These are phyloP conservation scores for Eustalomyia histrio DNA, from an alignment of 2,888 invertebrate genomes.

Conservation along the genomic window DNA sequence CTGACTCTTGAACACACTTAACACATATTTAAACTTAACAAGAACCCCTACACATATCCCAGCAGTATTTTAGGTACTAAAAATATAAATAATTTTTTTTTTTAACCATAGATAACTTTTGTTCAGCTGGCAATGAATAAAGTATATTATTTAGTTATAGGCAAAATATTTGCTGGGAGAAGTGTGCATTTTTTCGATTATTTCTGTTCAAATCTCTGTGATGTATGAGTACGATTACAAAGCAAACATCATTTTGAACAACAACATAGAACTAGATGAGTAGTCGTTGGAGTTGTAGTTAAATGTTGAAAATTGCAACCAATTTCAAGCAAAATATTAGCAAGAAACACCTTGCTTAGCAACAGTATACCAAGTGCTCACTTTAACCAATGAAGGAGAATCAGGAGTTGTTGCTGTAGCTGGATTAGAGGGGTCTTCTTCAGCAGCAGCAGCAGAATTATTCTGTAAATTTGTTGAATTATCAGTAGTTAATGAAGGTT, in stretches of 20 bases:
- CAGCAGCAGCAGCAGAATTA: conserved; percentile 22
- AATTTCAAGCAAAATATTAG: conserved; percentile 70
- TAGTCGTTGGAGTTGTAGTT: conserved; percentile 31
- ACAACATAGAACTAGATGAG: neutral
- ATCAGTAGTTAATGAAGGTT: conserved; percentile 18
- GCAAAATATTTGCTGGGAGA: neutral
- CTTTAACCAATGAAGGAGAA: conserved; percentile 79
- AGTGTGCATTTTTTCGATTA: neutral
- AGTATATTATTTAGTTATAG: too few species aligned
- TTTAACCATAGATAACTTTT: too few species aligned
- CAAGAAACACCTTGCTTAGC: conserved; percentile 80
- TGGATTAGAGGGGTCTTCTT: conserved; percentile 43
- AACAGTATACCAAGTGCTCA: conserved; percentile 80
- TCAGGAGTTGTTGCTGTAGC: conserved; percentile 73
- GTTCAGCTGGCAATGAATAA: too few species aligned
- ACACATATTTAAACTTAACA: conserved; percentile 23
- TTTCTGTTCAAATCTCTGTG: neutral
- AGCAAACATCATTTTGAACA: neutral
- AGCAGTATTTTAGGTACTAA: neutral
- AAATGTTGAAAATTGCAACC: conserved; percentile 53
- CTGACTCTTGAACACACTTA: conserved; percentile 32
- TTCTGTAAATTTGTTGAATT: conserved; percentile 43
- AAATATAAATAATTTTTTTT: too few species aligned
- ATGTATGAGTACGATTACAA: neutral
- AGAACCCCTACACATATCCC: conserved; percentile 16